Conservation (phyloP, 2,888 invertebrate genomes). For the Thereva nobilitata region DNA sequence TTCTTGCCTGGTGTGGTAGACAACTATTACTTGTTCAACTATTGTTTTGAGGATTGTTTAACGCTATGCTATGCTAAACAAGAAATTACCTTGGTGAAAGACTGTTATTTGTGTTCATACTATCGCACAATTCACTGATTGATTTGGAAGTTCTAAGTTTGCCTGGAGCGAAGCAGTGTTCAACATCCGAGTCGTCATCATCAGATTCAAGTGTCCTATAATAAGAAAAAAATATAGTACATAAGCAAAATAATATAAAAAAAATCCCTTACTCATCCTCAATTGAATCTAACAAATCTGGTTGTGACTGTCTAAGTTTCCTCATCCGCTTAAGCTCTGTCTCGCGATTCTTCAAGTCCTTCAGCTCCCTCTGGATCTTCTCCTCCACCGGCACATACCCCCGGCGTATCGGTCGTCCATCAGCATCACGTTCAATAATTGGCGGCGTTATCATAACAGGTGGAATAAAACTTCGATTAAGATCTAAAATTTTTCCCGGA, state of each 20-base stretch:
- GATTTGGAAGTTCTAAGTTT: slow-evolving; percentile 69
- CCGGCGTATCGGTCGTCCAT: slow-evolving; percentile 70
- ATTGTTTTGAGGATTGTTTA: too few relatives aligned
- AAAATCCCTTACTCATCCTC: slow-evolving; percentile 60
- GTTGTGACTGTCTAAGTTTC: slow-evolving; percentile 66
- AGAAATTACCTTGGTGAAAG: slow-evolving; percentile 47
- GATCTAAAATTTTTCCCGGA: slow-evolving; percentile 17
- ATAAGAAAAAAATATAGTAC: slow-evolving; percentile 16
- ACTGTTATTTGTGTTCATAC: slow-evolving; percentile 52
- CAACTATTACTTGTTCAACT: too few relatives aligned
- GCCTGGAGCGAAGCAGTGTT: slow-evolving; percentile 65
- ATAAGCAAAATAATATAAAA: background rate
- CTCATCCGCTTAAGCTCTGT: slow-evolving; percentile 75
- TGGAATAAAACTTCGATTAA: slow-evolving; percentile 55
- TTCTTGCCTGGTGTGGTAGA: too few relatives aligned
- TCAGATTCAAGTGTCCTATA: slow-evolving; percentile 58
- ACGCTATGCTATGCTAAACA: too few relatives aligned
- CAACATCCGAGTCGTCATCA: slow-evolving; percentile 66
- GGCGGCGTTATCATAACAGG: slow-evolving; percentile 54
- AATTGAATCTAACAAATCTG: slow-evolving; percentile 65
- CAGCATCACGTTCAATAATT: slow-evolving; percentile 62
- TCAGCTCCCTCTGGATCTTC: slow-evolving; percentile 83
- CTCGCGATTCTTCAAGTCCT: slow-evolving; percentile 81
- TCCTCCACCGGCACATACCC: slow-evolving; percentile 85
- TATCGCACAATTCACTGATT: slow-evolving; percentile 69